Evolutionary conservation across 2,888 invertebrate genomes (phyloP), one percentile per base, ranked within the genome.

Genomic region (Heterodera filipjevi): DNA sequence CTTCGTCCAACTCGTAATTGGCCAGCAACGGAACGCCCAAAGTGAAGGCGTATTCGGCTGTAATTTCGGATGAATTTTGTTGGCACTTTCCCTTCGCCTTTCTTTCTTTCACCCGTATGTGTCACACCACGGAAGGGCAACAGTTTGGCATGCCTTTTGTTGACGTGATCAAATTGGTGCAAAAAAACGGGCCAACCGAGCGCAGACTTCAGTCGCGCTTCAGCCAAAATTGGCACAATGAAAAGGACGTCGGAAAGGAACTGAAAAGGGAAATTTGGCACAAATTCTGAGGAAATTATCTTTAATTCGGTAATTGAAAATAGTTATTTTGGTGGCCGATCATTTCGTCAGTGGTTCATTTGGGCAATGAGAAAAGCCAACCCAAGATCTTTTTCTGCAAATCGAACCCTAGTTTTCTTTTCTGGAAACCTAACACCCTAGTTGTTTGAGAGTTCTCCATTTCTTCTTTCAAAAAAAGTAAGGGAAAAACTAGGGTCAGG

Each of bases 11-110:
- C 22, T 76, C 81, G 44, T 77, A 83, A 39, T 77, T 78, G 8
- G 82, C 82, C 22, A 82, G 81, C 30, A 82, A 66, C 59, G 73
- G 77, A 12, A 77, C 71, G 35, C 79, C 79, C 30, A 79, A 46
- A 33, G 64, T 27, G 64, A 53, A 79, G n/a, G 79, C 79, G n/a
- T 79, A 79, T 78, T 79, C 79, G 53, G 70, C 79, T n/a, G 33
- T 70, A 46, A 49, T 49, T 49, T 79, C 66, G 44, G 59, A 59
- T 27, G n/a, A 5, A 59, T n/a, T 27, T 49, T 5, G 5, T 19
- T 0, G 1, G 19, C 49, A 0, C n/a, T n/a, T n/a, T n/a, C n/a
- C n/a, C n/a, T n/a, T n/a, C n/a, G n/a, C n/a, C n/a, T n/a, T n/a
- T n/a, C n/a, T n/a, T n/a, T n/a, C n/a, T 5, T 27, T 59, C 59